A percentile compares a stretch with the other conserved stretches of the same genome.
These are phyloP conservation scores for Lycocorax pyrrhopterus DNA, from an alignment of 2,113 vertebrate species.

Conservation along the genomic window DNA sequence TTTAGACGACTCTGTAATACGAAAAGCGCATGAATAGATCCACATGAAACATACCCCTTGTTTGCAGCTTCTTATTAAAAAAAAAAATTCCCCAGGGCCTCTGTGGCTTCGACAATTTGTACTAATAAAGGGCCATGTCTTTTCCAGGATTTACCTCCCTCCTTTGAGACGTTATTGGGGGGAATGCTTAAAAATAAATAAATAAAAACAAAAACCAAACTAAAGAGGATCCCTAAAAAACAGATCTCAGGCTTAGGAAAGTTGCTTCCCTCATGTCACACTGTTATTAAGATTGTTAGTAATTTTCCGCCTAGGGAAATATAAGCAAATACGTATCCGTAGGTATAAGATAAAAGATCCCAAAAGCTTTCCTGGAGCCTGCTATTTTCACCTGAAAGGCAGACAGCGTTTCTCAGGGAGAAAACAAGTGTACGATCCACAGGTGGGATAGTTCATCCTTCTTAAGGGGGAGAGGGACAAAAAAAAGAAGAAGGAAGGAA, in stretches of 20 bases:
- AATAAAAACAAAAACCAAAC: background rate
- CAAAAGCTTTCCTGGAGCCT: background rate
- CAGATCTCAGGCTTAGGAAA: background rate
- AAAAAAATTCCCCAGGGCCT: background rate
- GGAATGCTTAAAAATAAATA: background rate
- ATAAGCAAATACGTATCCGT: background rate
- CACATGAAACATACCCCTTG: background rate
- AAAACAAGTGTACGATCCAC: constrained; percentile 27
- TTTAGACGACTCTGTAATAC: background rate
- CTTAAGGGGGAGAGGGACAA: background rate
- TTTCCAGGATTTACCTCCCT: background rate
- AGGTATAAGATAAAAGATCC: background rate
- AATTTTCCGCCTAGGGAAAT: background rate
- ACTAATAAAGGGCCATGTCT: background rate
- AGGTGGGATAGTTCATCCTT: constrained; percentile 12
- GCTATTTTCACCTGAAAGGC: constrained; percentile 11
- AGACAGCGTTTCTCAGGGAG: background rate
- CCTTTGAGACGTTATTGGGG: background rate
- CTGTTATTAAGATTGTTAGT: background rate
- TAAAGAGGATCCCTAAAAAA: background rate
- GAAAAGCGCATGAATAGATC: background rate
- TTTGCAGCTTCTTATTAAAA: background rate
- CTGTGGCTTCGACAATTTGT: background rate
- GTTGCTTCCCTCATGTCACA: background rate
- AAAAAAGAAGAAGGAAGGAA: rapidly evolving